Evolutionary conservation across 2,888 invertebrate species (phyloP), one percentile per base, ranked within the genome.

Genomic region (Mesodorylaimus sp.): DNA sequence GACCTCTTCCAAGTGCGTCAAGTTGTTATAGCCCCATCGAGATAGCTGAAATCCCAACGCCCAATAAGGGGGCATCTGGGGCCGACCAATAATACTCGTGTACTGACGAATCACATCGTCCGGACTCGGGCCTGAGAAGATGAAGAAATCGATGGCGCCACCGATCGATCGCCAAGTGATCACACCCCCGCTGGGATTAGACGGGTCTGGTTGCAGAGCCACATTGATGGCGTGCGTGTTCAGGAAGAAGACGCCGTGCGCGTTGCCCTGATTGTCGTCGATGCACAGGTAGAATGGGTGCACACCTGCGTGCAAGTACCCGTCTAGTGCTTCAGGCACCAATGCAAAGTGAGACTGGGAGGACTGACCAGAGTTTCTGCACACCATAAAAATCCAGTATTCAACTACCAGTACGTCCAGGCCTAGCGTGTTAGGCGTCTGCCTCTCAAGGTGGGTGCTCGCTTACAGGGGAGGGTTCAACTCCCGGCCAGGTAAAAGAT

Each of bases 41-140:
- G 83, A 83, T 27, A 87, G 70, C 68, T 88, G 87, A 67, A 84
- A 87, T 1, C 87, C 88, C 0, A 88, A 74, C 1, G 79, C 73
- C 87, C 87, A 88, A 64, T 81, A 83, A 0, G 87, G 84, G 1
- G 86, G 86, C 75, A 87, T 61, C 61, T 29, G n/a, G 10, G 24
- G 21, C n/a, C 42, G 42, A 10, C 42, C 42, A n/a, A 42, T 10
- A n/a, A 43, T 27, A 13, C 32, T 73, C 0, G 79, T 75, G 62
- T 81, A 81, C 64, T 82, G 81, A 23, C 70, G 63, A 19, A 74
- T 63, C 2, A 76, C 71, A 49, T 72, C 68, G 45, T 65, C 64
- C 0, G 87, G 83, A 0, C 75, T 71, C 0, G 83, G 81, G 0
- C 86, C 87, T 60, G 80, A 58, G 62, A 86, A 77, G 54, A 86